phyloP scores from a whole-genome alignment of 2,113 vertebrate genomes.

The Gobius niger region DNA sequence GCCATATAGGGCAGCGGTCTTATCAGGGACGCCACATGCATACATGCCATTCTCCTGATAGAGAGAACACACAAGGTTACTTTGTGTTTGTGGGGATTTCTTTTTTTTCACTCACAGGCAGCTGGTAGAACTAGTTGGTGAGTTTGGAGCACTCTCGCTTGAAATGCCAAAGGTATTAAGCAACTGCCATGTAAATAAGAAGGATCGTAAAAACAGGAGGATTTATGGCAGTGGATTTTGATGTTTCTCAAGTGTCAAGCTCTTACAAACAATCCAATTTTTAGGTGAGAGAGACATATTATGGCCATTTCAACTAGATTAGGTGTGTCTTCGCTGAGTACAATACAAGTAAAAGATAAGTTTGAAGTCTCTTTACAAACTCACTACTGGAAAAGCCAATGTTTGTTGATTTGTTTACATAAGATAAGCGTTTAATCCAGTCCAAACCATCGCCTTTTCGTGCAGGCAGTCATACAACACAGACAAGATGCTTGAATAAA shows the following conservation, averaged over 20 bases:
- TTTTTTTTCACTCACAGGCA: neutral
- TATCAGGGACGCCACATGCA: neutral
- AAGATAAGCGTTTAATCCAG: neutral
- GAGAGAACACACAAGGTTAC: conserved; percentile 7
- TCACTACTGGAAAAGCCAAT: neutral
- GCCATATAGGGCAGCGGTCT: neutral
- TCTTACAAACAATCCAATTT: too few relatives aligned
- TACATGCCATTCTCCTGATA: neutral
- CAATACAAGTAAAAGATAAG: too few relatives aligned
- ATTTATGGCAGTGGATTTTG: neutral
- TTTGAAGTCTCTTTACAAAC: neutral
- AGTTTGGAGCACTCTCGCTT: neutral
- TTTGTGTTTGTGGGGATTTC: neutral
- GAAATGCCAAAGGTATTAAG: neutral
- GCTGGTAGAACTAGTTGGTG: neutral
- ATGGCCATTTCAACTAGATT: too few relatives aligned
- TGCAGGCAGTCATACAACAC: neutral
- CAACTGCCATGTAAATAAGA: neutral
- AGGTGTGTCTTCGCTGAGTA: too few relatives aligned
- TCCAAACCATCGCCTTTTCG: neutral
- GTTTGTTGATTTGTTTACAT: neutral
- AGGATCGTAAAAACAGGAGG: neutral
- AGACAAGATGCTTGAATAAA: neutral
- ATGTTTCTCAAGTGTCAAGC: neutral
- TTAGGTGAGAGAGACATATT: too few relatives aligned